These are phyloP conservation scores for Dasyurus viverrinus DNA, from an alignment of 2,113 vertebrate genomes.

Conservation along the genomic window DNA sequence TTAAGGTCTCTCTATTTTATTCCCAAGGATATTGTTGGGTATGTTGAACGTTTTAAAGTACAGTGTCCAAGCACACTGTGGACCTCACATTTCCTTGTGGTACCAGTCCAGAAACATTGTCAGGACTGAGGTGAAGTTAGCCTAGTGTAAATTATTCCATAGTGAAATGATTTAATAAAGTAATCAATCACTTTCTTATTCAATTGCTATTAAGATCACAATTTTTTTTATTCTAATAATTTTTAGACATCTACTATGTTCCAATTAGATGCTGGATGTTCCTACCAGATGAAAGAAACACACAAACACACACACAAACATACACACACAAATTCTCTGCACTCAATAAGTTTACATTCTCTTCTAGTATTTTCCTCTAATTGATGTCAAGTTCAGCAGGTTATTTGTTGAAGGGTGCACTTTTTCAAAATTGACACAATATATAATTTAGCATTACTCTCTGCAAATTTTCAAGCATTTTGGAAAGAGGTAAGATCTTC, in stretches of 20 bases:
- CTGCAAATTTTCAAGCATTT: too few relatives aligned
- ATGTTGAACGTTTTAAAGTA: neutral
- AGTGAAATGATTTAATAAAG: neutral
- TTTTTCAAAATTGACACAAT: too few relatives aligned
- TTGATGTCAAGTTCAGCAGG: too few relatives aligned
- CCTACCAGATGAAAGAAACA: neutral
- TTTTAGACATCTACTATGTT: neutral
- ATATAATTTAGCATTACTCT: too few relatives aligned
- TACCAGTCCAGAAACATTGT: neutral
- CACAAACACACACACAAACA: neutral
- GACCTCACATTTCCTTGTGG: neutral
- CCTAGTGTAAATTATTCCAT: neutral
- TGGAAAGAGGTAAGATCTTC: too few relatives aligned
- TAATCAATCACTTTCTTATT: neutral
- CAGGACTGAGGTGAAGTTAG: neutral
- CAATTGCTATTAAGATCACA: neutral
- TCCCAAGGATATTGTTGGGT: neutral
- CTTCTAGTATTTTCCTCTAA: too few relatives aligned
- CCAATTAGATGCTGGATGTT: neutral
- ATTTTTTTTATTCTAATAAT: neutral
- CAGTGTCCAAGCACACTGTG: neutral
- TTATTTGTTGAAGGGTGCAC: too few relatives aligned
- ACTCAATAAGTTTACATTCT: too few relatives aligned
- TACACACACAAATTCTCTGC: too few relatives aligned
- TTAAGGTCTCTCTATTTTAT: neutral